A percentile compares a stretch with the other conserved stretches of the same genome.
phyloP scores from a whole-genome alignment of 53 echinoderm and acorn worm species.

The Stichopus horrens region DNA sequence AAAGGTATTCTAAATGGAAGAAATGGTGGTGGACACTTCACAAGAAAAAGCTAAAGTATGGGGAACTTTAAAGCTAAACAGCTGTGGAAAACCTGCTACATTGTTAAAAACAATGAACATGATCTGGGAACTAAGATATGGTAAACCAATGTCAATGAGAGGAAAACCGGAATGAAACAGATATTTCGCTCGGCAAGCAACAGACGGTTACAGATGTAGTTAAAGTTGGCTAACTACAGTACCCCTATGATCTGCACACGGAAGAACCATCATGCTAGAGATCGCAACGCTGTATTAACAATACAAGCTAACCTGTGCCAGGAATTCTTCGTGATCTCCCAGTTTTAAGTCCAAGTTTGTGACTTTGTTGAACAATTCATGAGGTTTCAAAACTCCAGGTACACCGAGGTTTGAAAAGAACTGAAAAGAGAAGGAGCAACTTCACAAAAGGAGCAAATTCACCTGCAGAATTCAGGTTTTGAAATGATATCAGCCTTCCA shows the following conservation, averaged over 20 bases:
- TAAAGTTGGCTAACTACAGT: neutral
- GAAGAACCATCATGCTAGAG: neutral
- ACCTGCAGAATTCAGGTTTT: too few relatives aligned
- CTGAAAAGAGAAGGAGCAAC: slow-evolving; percentile 41
- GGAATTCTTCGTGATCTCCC: slow-evolving; percentile 72
- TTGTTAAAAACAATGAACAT: neutral
- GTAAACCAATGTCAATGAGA: neutral
- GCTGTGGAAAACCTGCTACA: too few relatives aligned
- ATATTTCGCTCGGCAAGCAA: neutral
- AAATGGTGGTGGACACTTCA: too few relatives aligned
- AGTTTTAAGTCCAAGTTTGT: slow-evolving; percentile 71
- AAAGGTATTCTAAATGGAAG: too few relatives aligned
- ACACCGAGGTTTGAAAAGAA: slow-evolving; percentile 84
- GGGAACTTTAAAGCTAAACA: too few relatives aligned
- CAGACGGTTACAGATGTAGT: neutral
- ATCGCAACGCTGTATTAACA: neutral
- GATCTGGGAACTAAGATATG: neutral
- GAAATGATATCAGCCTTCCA: too few relatives aligned
- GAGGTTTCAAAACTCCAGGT: slow-evolving; percentile 70
- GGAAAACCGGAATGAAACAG: neutral
- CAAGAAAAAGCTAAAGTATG: too few relatives aligned
- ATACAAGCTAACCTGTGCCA: slow-evolving; percentile 65
- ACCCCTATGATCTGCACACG: neutral
- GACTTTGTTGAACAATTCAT: slow-evolving; percentile 86
- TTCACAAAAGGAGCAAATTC: too few relatives aligned